Evolutionary conservation across 2,797 vertebrate species (phyloP).

Genomic region (Onychomys leucogaster): DNA sequence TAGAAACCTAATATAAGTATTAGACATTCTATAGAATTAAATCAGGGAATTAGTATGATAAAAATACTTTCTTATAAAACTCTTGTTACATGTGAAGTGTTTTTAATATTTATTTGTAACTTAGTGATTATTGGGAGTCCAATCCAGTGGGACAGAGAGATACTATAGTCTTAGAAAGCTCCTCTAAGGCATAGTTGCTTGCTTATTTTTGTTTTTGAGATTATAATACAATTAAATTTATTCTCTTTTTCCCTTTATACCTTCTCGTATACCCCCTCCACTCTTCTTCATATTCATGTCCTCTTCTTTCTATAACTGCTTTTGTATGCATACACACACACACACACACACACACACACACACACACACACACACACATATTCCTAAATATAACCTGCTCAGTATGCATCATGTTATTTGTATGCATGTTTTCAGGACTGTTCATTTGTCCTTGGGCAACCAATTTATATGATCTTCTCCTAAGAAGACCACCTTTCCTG

Average conservation of each 20-base stretch:
- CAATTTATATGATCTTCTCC: background rate
- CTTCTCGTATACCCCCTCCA: background rate
- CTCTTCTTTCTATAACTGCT: background rate
- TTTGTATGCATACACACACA: background rate
- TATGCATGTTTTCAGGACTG: background rate
- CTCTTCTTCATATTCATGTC: background rate
- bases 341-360: background rate
- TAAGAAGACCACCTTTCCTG: too few relatives aligned
- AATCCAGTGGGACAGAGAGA: background rate
- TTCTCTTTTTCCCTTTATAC: background rate
- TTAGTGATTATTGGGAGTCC: background rate
- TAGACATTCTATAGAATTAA: background rate
- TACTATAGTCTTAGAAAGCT: background rate
- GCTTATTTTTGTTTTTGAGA: background rate
- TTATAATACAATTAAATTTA: background rate
- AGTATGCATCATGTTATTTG: background rate
- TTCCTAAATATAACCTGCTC: background rate
- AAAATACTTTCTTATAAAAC: constrained; percentile 42
- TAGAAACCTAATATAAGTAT: background rate
- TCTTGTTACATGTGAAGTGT: background rate
- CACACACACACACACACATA: background rate
- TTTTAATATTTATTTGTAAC: constrained; percentile 37
- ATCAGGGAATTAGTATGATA: constrained; percentile 9
- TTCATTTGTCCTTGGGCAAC: background rate
- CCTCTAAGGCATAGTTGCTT: background rate